Base-by-base conservation (phyloP, 2,888 invertebrate genomes). In the Drosophila colorata region DNA sequence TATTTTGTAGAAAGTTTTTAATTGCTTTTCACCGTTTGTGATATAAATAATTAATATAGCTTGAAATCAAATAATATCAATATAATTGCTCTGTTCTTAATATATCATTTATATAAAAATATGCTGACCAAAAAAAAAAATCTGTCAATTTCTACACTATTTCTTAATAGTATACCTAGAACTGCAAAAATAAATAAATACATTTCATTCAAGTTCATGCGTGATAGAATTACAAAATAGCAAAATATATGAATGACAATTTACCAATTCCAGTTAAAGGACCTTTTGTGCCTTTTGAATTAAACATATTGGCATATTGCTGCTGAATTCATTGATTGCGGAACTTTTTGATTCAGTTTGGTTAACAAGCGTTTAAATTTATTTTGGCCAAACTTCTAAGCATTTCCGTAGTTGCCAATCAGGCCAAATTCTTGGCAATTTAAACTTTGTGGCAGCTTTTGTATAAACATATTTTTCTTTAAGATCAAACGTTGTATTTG, bases 241-340 rank as follows among this genome's bases (percentile, higher is more conserved):
- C 14, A 43, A 51, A 41, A 65, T 53, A 51, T 23, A 72, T 72
- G 57, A 72, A 77, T 72, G 65, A 11, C 28, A 58, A 73, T 56
- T 53, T 46, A 71, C 31, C 47, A 28, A 37, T 56, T n/a, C 2
- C 6, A 18, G 33, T 9, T 13, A 20, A 14, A 3, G 23, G 37
- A 11, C 14, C 23, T 28, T 14, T 14, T 4, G 4, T 4, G 33
- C 33, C 28, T n/a, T 33, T 40, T 35, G 40, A 38, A 23, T 56
- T 41, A 56, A 48, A 57, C 48, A 53, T 33, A 13, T 57, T 14
- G 28, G 8, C n/a, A n/a, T 55, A n/a, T 33, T 18, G 18, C 28
- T 25, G 20, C 35, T 41, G 43, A 31, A 28, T 38, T 31, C 44
- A 2, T 28, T 68, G 72, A 67, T 67, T 72, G 55, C 56, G 37